A percentile compares a stretch with the other conserved stretches of the same genome.
These are phyloP conservation scores for Cyclina sinensis DNA, from an alignment of 1,140 invertebrate species.

Conservation along the genomic window DNA sequence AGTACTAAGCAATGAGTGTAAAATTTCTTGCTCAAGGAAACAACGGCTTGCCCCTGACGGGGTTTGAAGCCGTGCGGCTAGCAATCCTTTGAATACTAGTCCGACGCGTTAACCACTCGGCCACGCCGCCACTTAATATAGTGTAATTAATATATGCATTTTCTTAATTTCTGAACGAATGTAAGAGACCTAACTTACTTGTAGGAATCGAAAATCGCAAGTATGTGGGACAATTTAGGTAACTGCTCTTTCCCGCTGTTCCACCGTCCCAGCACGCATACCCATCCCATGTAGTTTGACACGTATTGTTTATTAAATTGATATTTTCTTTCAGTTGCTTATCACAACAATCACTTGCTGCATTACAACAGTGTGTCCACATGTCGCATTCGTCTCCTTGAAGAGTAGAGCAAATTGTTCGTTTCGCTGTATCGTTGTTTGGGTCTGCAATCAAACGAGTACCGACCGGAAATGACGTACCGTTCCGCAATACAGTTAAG, in stretches of 20 bases:
- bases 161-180: no score
- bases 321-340: conserved; percentile 63
- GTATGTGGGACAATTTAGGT: conserved; percentile 92
- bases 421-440: conserved; percentile 70
- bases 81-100: no score
- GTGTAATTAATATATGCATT: no score
- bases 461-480: conserved; percentile 29
- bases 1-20: no score
- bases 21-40: no score
- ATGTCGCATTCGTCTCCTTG: conserved; percentile 68
- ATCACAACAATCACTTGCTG: conserved; percentile 73
- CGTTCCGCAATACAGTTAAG: conserved; percentile 62
- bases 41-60: no score
- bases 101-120: no score
- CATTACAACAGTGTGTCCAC: conserved; percentile 76
- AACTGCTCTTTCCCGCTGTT: conserved; percentile 90
- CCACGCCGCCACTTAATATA: no score
- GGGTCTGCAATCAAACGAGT: conserved; percentile 68
- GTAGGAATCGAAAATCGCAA: conserved; percentile 75
- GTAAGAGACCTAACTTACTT: conserved; percentile 72
- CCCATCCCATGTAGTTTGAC: conserved; percentile 93
- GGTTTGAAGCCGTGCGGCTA: no score
- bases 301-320: conserved; percentile 85
- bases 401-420: conserved; percentile 71
- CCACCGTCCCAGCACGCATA: conserved; percentile 96